A percentile compares a stretch with the other conserved stretches of the same genome.
These are phyloP conservation scores for Tipula unca DNA, from an alignment of 2,888 invertebrate species.

Conservation along the genomic window DNA sequence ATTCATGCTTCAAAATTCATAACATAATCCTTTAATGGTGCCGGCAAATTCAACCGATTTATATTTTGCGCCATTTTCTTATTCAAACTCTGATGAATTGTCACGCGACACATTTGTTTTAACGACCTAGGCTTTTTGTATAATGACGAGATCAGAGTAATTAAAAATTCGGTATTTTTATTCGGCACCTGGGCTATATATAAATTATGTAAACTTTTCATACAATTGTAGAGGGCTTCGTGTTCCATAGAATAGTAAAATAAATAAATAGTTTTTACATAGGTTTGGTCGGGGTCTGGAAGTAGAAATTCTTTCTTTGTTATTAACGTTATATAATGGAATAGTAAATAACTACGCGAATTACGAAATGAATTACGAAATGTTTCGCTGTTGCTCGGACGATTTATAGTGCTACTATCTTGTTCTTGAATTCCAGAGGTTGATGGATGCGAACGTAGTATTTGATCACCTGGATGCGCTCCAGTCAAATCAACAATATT, in stretches of 20 bases:
- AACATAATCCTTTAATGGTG: conserved; percentile 58
- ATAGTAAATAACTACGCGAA: conserved; percentile 48
- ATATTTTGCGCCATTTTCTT: conserved; percentile 55
- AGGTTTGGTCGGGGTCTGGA: conserved; percentile 53
- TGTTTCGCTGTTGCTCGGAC: conserved; percentile 24
- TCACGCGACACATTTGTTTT: conserved; percentile 62
- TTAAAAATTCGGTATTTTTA: conserved; percentile 53
- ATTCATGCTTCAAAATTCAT: conserved; percentile 52
- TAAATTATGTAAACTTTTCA: conserved; percentile 56
- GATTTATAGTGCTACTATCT: conserved; percentile 24
- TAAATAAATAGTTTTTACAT: conserved; percentile 55
- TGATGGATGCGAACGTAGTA: conserved; percentile 23
- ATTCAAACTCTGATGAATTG: conserved; percentile 57
- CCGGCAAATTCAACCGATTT: conserved; percentile 58
- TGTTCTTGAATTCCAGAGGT: neutral
- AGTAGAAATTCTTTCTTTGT: conserved; percentile 56
- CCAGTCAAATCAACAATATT: conserved; percentile 22
- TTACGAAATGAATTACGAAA: conserved; percentile 43
- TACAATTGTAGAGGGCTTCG: conserved; percentile 56
- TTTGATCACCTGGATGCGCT: conserved; percentile 22
- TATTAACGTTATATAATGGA: conserved; percentile 62
- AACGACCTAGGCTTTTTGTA: conserved; percentile 58
- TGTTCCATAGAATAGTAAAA: conserved; percentile 61
- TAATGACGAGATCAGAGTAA: conserved; percentile 52
- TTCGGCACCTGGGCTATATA: conserved; percentile 54